Conservation (phyloP, 2,797 vertebrate genomes). For the Hyperoplus immaculatus region DNA sequence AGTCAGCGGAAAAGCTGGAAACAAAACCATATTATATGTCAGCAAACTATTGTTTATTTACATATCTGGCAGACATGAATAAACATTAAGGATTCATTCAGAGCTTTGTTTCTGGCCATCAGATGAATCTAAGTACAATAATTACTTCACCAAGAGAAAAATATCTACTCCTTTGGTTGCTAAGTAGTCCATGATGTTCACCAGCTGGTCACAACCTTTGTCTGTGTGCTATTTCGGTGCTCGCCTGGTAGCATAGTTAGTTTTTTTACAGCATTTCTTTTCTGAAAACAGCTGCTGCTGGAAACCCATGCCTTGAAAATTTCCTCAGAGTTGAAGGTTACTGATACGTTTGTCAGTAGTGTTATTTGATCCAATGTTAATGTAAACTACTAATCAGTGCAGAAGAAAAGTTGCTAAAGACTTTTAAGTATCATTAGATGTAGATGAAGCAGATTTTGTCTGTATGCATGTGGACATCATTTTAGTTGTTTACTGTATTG, state of each 20-base stretch:
- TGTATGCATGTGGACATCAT: not conserved
- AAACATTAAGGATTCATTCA: not conserved
- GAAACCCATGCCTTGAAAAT: not conserved
- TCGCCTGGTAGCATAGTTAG: no score
- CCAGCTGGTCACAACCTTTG: not conserved
- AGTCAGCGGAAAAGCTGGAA: not conserved
- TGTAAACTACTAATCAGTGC: not conserved
- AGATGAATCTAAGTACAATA: not conserved
- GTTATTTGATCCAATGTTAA: constrained; percentile 12
- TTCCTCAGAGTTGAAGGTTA: not conserved
- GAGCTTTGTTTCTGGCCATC: not conserved
- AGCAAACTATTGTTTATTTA: not conserved
- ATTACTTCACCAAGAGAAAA: not conserved
- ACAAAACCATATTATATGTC: not conserved
- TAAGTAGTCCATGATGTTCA: not conserved
- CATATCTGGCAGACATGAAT: not conserved
- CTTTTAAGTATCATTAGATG: no score
- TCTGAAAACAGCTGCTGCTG: not conserved
- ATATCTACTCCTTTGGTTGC: not conserved
- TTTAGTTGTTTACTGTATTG: not conserved
- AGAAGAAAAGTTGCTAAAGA: no score
- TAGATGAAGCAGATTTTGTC: no score
- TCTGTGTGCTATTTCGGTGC: not conserved
- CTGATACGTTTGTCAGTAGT: not conserved
- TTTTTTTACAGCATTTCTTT: not conserved